Evolutionary conservation across 2,113 vertebrate species (phyloP), one percentile per base, ranked within the genome.

Genomic region (Poeciliopsis retropinna): DNA sequence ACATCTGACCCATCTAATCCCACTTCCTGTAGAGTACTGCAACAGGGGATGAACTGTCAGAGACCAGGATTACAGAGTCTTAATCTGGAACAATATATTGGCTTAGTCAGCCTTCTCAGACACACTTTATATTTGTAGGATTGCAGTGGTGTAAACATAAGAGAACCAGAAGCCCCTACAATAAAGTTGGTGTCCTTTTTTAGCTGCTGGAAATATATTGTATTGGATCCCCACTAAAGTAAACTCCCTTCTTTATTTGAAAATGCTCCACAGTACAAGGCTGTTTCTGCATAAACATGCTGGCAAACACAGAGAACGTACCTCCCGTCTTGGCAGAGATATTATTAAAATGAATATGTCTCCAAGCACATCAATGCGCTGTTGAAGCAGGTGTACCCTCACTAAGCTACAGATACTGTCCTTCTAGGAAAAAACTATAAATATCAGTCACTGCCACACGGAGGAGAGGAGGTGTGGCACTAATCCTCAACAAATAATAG

Each of bases 1-100:
- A 30, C 44, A 64, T 74, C 47, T 64, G 80, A 85, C 87, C 80
- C 76, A 82, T 85, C 66, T 88, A 90, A 92, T 91, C 87, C 76
- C 61, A 80, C 88, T 89, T 87, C 85, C 89, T 88, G 78, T 85
- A 30, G 31, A 69, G 85, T 82, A 74, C 37, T 78, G 77, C 82
- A 76, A 54, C 75, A 66, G 64, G 67, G 78, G 67, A 54, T 86
- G 81, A 89, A 81, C 80, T 85, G 88, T 86, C 82, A 91, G 64
- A 84, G 84, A 79, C 62, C 67, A 78, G 83, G 86, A 91, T 92
- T 93, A 93, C 72, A 64, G 60, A 3, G 69, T 75, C 88, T 79
- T 91, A 91, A 92, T 93, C 89, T 85, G 75, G 90, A 88, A 93
- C 87, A 89, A 85, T 83, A 90, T 90, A 92, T 91, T 92, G 89